These are phyloP conservation scores for Cinara cedri DNA, from an alignment of 2,888 invertebrate species.

Conservation along the genomic window DNA sequence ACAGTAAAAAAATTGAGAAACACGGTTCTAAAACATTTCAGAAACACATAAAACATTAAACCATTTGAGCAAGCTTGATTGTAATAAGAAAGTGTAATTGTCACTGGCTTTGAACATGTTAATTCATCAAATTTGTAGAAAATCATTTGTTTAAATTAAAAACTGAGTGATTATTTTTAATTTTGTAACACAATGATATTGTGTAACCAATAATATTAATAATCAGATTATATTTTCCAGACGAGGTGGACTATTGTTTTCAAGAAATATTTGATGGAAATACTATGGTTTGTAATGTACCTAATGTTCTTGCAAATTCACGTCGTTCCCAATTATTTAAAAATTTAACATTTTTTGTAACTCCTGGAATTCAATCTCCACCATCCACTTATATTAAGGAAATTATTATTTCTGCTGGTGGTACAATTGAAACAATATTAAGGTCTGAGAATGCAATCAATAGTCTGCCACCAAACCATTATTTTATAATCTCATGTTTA, in stretches of 20 bases:
- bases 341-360: conserved; percentile 84
- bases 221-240: conserved; percentile 62
- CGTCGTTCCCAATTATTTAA: conserved; percentile 76
- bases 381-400: conserved; percentile 74
- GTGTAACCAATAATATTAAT: neutral
- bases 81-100: too few relatives aligned
- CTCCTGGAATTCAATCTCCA: conserved; percentile 85
- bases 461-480: conserved; percentile 73
- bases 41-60: too few relatives aligned
- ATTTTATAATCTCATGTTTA: conserved; percentile 83
- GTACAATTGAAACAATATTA: conserved; percentile 79
- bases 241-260: conserved; percentile 76
- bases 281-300: conserved; percentile 73
- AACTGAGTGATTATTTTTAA: too few relatives aligned
- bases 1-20: too few relatives aligned
- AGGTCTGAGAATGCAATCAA: conserved; percentile 77
- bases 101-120: too few relatives aligned
- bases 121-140: too few relatives aligned
- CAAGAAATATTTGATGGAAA: conserved; percentile 77
- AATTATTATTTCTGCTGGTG: conserved; percentile 88
- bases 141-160: too few relatives aligned
- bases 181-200: too few relatives aligned
- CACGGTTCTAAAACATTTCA: too few relatives aligned
- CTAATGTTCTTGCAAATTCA: conserved; percentile 75
- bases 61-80: too few relatives aligned